Evolutionary conservation across 2,113 vertebrate genomes (phyloP).

Genomic region (Hylia prasina): DNA sequence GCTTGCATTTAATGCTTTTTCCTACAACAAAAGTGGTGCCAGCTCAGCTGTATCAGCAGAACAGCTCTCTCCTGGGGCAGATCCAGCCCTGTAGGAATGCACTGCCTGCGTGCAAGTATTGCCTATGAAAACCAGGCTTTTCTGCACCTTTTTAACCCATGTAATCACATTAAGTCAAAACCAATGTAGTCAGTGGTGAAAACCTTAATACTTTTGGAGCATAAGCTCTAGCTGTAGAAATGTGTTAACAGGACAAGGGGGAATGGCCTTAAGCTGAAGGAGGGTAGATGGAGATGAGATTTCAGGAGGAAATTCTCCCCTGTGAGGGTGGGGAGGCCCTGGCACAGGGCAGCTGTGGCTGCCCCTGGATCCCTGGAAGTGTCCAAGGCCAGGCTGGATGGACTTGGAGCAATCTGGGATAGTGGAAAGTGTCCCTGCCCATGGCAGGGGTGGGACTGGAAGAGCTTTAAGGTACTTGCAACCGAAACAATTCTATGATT

Average conservation of each 20-base stretch:
- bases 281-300: neutral
- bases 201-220: neutral
- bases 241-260: neutral
- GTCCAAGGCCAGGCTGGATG: rapidly evolving
- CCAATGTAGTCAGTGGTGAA: neutral
- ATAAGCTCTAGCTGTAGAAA: neutral
- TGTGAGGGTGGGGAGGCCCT: rapidly evolving
- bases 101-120: neutral
- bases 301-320: neutral
- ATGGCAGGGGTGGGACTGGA: no score
- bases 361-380: neutral
- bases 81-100: neutral
- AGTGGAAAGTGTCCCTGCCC: neutral
- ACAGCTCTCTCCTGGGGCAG: neutral
- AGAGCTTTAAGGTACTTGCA: neutral
- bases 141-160: neutral
- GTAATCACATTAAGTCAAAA: neutral
- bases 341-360: neutral
- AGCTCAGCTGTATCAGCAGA: neutral
- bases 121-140: neutral
- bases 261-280: neutral
- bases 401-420: rapidly evolving
- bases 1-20: neutral
- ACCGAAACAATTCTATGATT: neutral
- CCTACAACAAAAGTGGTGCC: neutral